Evolutionary conservation across 2,113 vertebrate species (phyloP).

Genomic region (Rissa tridactyla): DNA sequence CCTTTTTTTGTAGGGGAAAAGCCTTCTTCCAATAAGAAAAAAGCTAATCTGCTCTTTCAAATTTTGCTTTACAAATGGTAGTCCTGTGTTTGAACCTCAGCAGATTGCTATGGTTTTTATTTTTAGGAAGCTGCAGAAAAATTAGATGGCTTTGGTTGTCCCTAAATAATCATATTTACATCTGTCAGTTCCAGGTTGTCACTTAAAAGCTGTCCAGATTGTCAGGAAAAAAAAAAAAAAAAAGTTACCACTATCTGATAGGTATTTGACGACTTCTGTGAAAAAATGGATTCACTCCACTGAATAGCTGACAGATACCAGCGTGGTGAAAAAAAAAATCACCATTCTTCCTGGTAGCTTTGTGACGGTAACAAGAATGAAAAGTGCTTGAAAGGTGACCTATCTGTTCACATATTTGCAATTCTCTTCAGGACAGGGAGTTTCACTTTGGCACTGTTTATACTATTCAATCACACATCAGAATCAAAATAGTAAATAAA

Average conservation of each 20-base stretch:
- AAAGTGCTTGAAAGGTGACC: constrained; percentile 9
- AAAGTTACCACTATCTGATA: background rate
- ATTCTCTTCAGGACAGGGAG: background rate
- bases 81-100: background rate
- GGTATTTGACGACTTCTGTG: background rate
- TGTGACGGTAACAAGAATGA: background rate
- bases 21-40: background rate
- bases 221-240: background rate
- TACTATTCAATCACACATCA: background rate
- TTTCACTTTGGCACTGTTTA: background rate
- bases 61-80: background rate
- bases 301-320: constrained; percentile 27
- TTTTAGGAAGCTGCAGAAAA: constrained; percentile 6
- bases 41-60: background rate
- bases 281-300: constrained; percentile 24
- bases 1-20: background rate
- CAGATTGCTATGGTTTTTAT: background rate
- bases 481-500: background rate
- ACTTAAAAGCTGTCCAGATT: constrained; percentile 7
- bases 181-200: background rate
- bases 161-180: constrained; percentile 5
- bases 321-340: background rate
- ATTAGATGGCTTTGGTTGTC: background rate
- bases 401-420: background rate
- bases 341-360: background rate